Percentiles rank a stretch among this genome's conserved stretches.
phyloP scores from a whole-genome alignment of 2,797 vertebrate species.

The Clarias pachynema region DNA sequence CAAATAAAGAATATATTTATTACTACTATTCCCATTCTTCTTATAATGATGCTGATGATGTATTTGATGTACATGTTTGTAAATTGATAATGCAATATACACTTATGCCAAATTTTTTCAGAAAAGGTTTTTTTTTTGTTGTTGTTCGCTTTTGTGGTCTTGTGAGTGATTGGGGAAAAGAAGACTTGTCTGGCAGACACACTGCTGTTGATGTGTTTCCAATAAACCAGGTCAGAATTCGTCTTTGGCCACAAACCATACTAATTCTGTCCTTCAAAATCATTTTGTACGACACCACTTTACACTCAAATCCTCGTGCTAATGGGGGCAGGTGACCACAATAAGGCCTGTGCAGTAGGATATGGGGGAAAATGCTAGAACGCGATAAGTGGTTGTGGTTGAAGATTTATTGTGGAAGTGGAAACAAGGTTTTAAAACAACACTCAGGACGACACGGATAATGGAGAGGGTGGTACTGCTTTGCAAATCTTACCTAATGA shows the following conservation, averaged over 20 bases:
- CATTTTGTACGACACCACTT: neutral
- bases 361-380: neutral
- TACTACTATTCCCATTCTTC: conserved; percentile 68
- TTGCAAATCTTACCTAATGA: neutral
- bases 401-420: neutral
- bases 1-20: conserved; percentile 76
- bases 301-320: neutral
- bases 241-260: conserved; percentile 52
- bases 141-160: conserved; percentile 35
- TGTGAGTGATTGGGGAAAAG: conserved; percentile 14
- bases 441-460: neutral
- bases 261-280: conserved; percentile 29
- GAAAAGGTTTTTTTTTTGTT: conserved; percentile 56
- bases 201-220: conserved; percentile 41
- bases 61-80: conserved; percentile 86
- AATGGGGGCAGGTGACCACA: conserved; percentile 3
- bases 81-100: conserved; percentile 82
- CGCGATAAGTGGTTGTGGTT: neutral
- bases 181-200: conserved; percentile 17
- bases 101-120: conserved; percentile 81
- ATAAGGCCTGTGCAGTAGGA: neutral
- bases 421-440: conserved; percentile 8
- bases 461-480: neutral
- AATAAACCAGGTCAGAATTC: conserved; percentile 61
- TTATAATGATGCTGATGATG: conserved; percentile 66